Conservation (phyloP, 2,797 vertebrate species). For the Mergus octosetaceus region DNA sequence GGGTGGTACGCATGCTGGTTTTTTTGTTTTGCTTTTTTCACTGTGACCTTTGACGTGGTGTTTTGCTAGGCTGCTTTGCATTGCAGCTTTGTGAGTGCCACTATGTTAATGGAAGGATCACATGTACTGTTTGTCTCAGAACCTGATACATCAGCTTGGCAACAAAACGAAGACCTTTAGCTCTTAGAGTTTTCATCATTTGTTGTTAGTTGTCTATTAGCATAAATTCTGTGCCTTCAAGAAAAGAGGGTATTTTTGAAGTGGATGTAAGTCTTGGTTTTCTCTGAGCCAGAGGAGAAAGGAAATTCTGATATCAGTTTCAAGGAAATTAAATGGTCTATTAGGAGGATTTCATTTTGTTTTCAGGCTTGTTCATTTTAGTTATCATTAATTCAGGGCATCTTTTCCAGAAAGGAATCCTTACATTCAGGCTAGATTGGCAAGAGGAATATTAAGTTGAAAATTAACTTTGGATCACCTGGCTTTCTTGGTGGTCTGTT, state of each 20-base stretch:
- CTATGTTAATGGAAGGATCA: conserved; percentile 48
- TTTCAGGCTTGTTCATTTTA: neutral
- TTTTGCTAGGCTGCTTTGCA: conserved; percentile 35
- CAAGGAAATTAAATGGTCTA: conserved; percentile 10
- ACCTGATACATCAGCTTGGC: conserved; percentile 69
- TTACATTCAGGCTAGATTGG: neutral
- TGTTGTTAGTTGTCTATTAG: conserved; percentile 66
- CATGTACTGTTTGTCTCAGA: conserved; percentile 68
- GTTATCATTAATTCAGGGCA: neutral
- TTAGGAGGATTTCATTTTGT: neutral
- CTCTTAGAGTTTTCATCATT: conserved; percentile 61
- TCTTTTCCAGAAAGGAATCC: conserved; percentile 15
- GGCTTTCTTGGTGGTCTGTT: neutral
- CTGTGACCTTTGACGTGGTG: conserved; percentile 13
- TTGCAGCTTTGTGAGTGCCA: conserved; percentile 20
- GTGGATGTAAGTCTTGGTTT: conserved; percentile 40
- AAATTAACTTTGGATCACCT: conserved; percentile 26
- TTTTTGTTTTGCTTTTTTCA: neutral
- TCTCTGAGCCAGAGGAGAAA: neutral
- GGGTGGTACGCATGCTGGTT: neutral
- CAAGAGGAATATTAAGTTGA: neutral
- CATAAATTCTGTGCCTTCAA: conserved; percentile 42
- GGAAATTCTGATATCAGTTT: neutral
- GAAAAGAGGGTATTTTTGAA: conserved; percentile 53
- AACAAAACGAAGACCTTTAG: conserved; percentile 64